A percentile compares a stretch with the other conserved stretches of the same genome.
Evolutionary conservation across 2,113 vertebrate species (phyloP).

Genomic region (Muntiacus muntjak): DNA sequence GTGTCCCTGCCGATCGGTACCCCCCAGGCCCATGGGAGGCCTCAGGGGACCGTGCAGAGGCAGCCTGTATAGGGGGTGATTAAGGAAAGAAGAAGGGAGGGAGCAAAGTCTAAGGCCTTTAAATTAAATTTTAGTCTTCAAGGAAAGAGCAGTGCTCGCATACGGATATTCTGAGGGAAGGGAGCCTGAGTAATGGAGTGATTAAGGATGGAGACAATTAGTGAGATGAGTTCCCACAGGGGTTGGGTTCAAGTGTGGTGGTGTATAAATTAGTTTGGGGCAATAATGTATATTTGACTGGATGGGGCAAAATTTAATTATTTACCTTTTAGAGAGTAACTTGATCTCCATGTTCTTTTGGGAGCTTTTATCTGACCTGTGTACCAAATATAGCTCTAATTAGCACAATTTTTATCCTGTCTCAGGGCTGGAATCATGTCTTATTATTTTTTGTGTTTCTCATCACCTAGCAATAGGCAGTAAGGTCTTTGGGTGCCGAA

Average conservation of each 20-base stretch:
- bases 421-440: not conserved
- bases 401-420: slow-evolving; percentile 35
- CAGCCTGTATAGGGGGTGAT: not conserved
- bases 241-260: slow-evolving; percentile 50
- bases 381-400: slow-evolving; percentile 27
- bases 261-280: slow-evolving; percentile 55
- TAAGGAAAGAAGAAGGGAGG: not conserved
- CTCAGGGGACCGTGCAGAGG: not conserved
- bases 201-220: slow-evolving; percentile 46
- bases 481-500: not conserved
- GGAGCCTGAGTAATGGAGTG: not conserved
- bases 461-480: slow-evolving; percentile 24
- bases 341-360: slow-evolving; percentile 48
- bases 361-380: slow-evolving; percentile 30
- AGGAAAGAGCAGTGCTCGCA: not conserved
- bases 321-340: slow-evolving; percentile 64
- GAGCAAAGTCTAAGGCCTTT: not conserved
- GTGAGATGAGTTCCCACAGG: slow-evolving; percentile 38
- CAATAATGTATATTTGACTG: slow-evolving; percentile 46
- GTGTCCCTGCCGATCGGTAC: not conserved
- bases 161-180: not conserved
- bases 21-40: not conserved
- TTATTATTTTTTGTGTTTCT: slow-evolving; percentile 35
- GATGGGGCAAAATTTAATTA: slow-evolving; percentile 63
- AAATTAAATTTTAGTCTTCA: not conserved